Percentiles rank a stretch among this genome's conserved stretches.
Conservation (phyloP, 1,140 invertebrate species). For the Scaptomyza hsui region DNA sequence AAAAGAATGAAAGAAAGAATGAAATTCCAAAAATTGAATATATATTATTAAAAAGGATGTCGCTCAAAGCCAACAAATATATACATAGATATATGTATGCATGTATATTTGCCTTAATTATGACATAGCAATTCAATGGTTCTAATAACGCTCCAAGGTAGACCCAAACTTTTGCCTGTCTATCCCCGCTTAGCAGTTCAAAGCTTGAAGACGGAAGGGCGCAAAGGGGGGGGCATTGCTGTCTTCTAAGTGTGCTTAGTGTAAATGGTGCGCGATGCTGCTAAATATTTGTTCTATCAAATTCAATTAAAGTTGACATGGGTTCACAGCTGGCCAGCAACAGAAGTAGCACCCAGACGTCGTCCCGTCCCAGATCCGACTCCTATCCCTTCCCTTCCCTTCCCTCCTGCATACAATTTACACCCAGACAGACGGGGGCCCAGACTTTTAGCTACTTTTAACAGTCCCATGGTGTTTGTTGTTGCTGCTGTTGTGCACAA, state of each 20-base stretch:
- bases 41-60: not conserved
- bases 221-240: not conserved
- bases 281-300: slow-evolving; percentile 80
- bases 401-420: no score
- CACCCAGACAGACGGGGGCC: not conserved
- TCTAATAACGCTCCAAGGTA: not conserved
- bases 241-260: slow-evolving; percentile 32
- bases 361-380: not conserved
- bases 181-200: not conserved
- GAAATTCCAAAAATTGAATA: not conserved
- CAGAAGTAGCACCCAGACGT: slow-evolving; percentile 1
- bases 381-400: not conserved
- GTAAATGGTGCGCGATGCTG: slow-evolving; percentile 56
- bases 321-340: slow-evolving; percentile 59
- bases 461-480: no score
- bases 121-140: slow-evolving; percentile 36
- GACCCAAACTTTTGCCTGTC: not conserved
- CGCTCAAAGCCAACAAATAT: not conserved
- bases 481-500: not conserved
- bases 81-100: no score
- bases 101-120: slow-evolving; percentile 28
- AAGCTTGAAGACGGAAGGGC: not conserved
- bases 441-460: not conserved
- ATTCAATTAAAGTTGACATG: slow-evolving; percentile 82
- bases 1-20: not conserved